Base-by-base conservation (phyloP, 2,888 invertebrate species). In the Philereme vetulata region DNA sequence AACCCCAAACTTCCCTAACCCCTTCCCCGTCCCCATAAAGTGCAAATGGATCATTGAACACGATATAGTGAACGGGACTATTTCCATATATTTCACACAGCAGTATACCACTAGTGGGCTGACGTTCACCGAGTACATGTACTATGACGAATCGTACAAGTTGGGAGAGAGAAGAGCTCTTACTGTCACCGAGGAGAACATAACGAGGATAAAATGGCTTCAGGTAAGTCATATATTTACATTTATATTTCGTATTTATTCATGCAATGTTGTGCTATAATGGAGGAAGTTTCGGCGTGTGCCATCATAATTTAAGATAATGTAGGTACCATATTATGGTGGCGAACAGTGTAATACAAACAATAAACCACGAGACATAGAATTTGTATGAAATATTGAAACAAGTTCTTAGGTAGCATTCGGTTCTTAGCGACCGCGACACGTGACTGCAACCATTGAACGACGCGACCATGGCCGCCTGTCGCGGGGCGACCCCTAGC, bases 31-130 rank as follows among this genome's bases (percentile, higher is more conserved):
- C 45, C 98, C 98, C 10, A 95, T 97, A 64, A 94, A 94, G 71
- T 98, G 98, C 83, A 94, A 95, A 72, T 98, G 98, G 98, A 93
- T 98, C 60, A 96, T 98, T 78, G 86, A 90, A 62, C 96, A 97
- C 77, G 95, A 96, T n/a, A 95, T 96, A 66, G 92, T 93, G 60
- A 95, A 95, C 72, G 94, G 95, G 7, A 95, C 96, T 52, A 97
- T 98, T 77, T 94, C 96, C 68, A 94, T 98, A 67, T 98, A 98
- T 81, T 94, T 98, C 72, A 97, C 97, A 2, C 98, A 98, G 80
- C 94, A 97, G 72, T 98, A 96, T 90, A 96, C 97, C 46, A 95
- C 95, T 71, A 95, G 95, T 74, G 97, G 96, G 0, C 85, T 96
- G 6, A 94, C 93, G 50, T 95, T 96, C 81, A 96, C 95, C 35